phyloP scores from a whole-genome alignment of 2,888 invertebrate species.

The Antitype chi region DNA sequence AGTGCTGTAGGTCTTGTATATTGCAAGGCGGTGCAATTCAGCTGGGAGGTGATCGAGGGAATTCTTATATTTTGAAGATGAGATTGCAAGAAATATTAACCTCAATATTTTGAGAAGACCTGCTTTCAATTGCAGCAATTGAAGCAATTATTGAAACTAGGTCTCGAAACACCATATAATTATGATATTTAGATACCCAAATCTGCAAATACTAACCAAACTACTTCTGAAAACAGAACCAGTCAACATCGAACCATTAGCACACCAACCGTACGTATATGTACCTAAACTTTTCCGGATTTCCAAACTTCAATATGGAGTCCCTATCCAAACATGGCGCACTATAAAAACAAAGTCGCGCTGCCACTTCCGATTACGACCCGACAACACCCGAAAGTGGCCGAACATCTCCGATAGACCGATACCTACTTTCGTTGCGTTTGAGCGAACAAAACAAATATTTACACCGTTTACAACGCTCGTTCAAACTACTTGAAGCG shows the following conservation, averaged over 20 bases:
- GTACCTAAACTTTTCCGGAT: constrained; percentile 42
- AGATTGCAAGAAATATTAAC: background rate
- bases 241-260: constrained; percentile 18
- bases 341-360: constrained; percentile 66
- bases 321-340: constrained; percentile 61
- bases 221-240: background rate
- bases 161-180: background rate
- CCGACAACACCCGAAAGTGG: constrained; percentile 54
- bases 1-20: constrained; percentile 5
- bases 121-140: too few relatives aligned
- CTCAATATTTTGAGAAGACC: background rate
- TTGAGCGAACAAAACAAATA: constrained; percentile 73
- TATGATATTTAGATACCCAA: background rate
- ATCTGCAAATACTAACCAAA: background rate
- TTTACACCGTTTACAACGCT: constrained; percentile 74
- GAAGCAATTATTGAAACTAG: too few relatives aligned
- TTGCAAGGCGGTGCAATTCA: constrained; percentile 10
- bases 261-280: background rate
- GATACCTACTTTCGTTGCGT: constrained; percentile 71
- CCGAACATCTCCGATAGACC: constrained; percentile 50
- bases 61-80: background rate
- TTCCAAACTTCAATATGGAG: constrained; percentile 43
- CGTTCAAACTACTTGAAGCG: constrained; percentile 77
- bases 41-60: background rate
- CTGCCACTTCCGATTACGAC: constrained; percentile 69